Percentiles rank a stretch among this genome's conserved stretches.
These are phyloP conservation scores for Triplophysa yarkandensis DNA, from an alignment of 2,797 vertebrate species.

Conservation along the genomic window DNA sequence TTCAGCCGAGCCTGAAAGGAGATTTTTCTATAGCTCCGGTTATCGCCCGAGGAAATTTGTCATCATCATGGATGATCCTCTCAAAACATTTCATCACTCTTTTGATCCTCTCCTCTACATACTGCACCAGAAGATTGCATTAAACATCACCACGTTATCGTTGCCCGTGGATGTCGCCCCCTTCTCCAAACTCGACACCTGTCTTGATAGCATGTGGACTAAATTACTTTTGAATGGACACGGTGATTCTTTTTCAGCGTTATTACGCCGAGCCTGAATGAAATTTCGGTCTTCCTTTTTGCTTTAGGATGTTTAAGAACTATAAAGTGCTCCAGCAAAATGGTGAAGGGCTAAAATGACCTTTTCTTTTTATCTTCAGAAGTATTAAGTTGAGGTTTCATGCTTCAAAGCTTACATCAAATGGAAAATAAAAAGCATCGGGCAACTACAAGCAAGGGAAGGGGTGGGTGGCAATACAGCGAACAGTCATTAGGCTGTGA, in stretches of 20 bases:
- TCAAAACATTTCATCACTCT: conserved; percentile 51
- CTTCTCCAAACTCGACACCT: conserved; percentile 36
- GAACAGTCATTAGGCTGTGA: conserved; percentile 74
- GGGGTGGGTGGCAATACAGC: conserved; percentile 65
- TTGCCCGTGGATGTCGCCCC: conserved; percentile 32
- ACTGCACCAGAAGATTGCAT: conserved; percentile 43
- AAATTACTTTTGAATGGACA: conserved; percentile 59
- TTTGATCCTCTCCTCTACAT: conserved; percentile 46
- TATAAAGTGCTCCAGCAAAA: conserved; percentile 38
- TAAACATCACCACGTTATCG: conserved; percentile 28
- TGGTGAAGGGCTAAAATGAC: conserved; percentile 74
- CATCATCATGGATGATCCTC: conserved; percentile 57
- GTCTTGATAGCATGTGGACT: conserved; percentile 53
- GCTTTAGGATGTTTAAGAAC: conserved; percentile 26
- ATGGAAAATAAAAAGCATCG: conserved; percentile 30
- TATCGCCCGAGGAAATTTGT: conserved; percentile 77
- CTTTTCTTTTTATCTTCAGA: conserved; percentile 66
- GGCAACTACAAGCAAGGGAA: conserved; percentile 59
- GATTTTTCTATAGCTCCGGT: conserved; percentile 75
- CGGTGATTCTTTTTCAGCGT: conserved; percentile 38
- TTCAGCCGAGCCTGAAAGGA: conserved; percentile 71
- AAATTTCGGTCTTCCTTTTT: conserved; percentile 28
- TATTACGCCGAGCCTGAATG: conserved; percentile 32
- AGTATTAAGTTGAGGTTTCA: conserved; percentile 53
- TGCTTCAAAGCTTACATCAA: conserved; percentile 45